Conservation (phyloP, 2,113 vertebrate species). For the Clarias magur region DNA sequence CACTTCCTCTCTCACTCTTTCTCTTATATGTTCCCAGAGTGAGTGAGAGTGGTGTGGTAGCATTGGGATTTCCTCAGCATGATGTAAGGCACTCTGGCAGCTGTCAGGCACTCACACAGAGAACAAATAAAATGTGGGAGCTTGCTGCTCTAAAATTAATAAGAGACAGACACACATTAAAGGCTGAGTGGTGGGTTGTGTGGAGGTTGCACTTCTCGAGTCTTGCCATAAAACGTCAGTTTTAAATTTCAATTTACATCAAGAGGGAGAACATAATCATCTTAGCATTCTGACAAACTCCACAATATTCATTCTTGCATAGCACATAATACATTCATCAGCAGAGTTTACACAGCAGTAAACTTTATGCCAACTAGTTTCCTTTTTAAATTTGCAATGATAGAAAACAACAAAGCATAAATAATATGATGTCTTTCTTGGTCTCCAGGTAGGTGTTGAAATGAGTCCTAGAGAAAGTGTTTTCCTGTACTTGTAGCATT, state of each 20-base stretch:
- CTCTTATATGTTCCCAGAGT: neutral
- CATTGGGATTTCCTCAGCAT: conserved; percentile 53
- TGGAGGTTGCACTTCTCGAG: neutral
- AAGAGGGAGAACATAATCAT: neutral
- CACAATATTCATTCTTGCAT: neutral
- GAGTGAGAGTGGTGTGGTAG: conserved; percentile 24
- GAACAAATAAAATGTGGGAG: conserved; percentile 48
- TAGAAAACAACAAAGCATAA: conserved; percentile 29
- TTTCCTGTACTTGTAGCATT: neutral
- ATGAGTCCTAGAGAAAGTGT: conserved; percentile 33
- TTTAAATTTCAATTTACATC: conserved; percentile 16
- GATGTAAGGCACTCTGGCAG: conserved; percentile 60
- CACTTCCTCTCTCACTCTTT: conserved; percentile 26
- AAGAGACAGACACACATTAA: conserved; percentile 53
- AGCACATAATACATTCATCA: neutral
- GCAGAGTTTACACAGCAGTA: neutral
- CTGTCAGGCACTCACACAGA: conserved; percentile 60
- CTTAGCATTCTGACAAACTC: neutral
- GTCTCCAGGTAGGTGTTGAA: conserved; percentile 25
- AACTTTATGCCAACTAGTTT: neutral
- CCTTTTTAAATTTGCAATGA: neutral
- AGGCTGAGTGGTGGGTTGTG: conserved; percentile 41
- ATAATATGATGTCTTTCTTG: neutral
- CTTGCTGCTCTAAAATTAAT: conserved; percentile 59
- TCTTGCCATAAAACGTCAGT: neutral